phyloP scores from a whole-genome alignment of 2,888 invertebrate species.

The Polietes domitor region DNA sequence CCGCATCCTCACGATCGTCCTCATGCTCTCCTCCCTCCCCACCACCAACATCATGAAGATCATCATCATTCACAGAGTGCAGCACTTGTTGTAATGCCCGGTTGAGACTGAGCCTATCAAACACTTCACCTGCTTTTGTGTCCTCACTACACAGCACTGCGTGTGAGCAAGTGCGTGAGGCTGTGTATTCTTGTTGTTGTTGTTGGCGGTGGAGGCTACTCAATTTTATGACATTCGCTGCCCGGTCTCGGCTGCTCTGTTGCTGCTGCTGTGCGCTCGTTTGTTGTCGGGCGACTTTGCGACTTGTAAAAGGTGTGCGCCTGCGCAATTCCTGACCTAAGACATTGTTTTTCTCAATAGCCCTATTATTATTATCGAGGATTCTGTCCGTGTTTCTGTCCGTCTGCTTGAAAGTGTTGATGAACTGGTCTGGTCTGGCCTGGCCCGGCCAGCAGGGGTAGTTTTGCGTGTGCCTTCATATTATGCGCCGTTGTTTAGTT shows the following conservation, averaged over 20 bases:
- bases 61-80: slow-evolving; percentile 51
- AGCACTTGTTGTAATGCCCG: slow-evolving; percentile 62
- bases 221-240: slow-evolving; percentile 61
- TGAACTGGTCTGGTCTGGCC: slow-evolving; percentile 57
- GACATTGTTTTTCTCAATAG: slow-evolving; percentile 77
- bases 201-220: slow-evolving; percentile 49
- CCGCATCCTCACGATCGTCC: slow-evolving; percentile 39
- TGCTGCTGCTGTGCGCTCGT: slow-evolving; percentile 37
- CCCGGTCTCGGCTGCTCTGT: neutral
- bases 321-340: slow-evolving; percentile 75
- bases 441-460: slow-evolving; percentile 56
- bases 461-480: slow-evolving; percentile 29
- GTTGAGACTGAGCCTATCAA: slow-evolving; percentile 52
- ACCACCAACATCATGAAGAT: slow-evolving; percentile 6
- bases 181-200: neutral
- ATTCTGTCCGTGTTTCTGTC: slow-evolving; percentile 49
- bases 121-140: slow-evolving; percentile 63
- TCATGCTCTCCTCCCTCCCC: neutral
- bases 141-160: slow-evolving; percentile 26
- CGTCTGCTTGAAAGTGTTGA: slow-evolving; percentile 56
- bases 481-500: slow-evolving; percentile 65
- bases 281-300: slow-evolving; percentile 8
- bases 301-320: slow-evolving; percentile 64
- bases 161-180: slow-evolving; percentile 42
- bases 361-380: slow-evolving; percentile 69